Base-by-base conservation (phyloP, 2,113 vertebrate species). In the Camelus dromedarius region DNA sequence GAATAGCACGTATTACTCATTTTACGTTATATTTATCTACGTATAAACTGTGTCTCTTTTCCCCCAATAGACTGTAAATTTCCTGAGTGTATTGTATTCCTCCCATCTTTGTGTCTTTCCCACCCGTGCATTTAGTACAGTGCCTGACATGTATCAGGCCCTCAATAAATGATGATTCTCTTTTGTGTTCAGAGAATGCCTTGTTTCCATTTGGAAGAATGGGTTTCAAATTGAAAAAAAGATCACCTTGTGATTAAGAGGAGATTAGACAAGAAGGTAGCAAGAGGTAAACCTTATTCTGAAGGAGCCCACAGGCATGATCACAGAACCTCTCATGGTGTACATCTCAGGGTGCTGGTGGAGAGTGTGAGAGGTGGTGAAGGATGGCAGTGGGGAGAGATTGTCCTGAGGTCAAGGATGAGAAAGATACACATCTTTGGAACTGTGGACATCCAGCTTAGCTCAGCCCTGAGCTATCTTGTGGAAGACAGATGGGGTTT, bases 201-300 rank as follows among this genome's bases (percentile, higher is more conserved):
- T 79, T 93, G 22, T 9, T 87, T 94, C 20, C n/a, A 58, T 26
- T 75, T 42, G 56, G 35, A 93, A 73, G 35, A 52, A 28, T 42
- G 8, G 18, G 80, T 85, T 95, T 96, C 28, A 94, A 73, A 38
- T 2, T 64, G 35, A n/a, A 86, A 52, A 85, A 50, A 86, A 80
- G n/a, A 35, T 3, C 5, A 76, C 16, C 5, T 42, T 75, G 20
- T 69, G 8, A 70, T 62, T 42, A 93, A 89, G 48, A 72, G 11
- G n/a, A 76, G 18, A 35, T 48, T 79, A 66, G 72, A 38, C 52
- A 52, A 69, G 35, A 69, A 75, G 12, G 52, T 58, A 79, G 15
- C 52, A 96, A 95, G 56, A 94, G 46, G 72, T 66, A 14, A 90
- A 64, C 46, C n/a, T 30, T 42, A 32, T 81, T 95, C 54, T 89